Percentiles rank a stretch among this genome's conserved stretches.
Conservation (phyloP, 2,888 invertebrate genomes). For the Athrips mouffetella region DNA sequence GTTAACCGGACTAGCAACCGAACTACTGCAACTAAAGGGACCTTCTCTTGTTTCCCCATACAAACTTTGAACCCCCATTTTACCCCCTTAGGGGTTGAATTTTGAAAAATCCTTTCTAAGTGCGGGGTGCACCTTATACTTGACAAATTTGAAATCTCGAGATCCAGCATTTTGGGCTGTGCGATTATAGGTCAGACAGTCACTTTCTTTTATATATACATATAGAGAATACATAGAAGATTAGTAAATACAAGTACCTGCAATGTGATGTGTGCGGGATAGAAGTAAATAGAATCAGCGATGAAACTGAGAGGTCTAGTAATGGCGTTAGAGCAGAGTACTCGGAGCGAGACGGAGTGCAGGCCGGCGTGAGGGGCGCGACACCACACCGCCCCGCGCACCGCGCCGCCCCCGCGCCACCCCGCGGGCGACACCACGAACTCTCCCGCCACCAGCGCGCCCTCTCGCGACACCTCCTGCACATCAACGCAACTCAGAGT, state of each 20-base stretch:
- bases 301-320: conserved; percentile 43
- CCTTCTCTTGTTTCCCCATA: too few relatives aligned
- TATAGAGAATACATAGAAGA: too few relatives aligned
- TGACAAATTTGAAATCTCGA: too few relatives aligned
- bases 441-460: conserved; percentile 34
- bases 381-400: conserved; percentile 40
- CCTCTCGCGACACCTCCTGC: conserved; percentile 28
- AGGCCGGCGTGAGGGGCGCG: conserved; percentile 37
- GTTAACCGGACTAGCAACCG: too few relatives aligned
- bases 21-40: too few relatives aligned
- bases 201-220: too few relatives aligned
- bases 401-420: conserved; percentile 45
- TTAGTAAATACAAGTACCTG: conserved; percentile 40
- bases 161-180: too few relatives aligned
- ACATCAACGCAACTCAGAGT: background rate
- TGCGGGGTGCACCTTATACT: too few relatives aligned
- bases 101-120: too few relatives aligned
- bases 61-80: too few relatives aligned
- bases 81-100: too few relatives aligned
- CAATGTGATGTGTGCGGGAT: conserved; percentile 42
- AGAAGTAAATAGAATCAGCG: conserved; percentile 51
- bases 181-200: too few relatives aligned
- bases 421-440: conserved; percentile 47
- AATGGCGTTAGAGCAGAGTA: conserved; percentile 46
- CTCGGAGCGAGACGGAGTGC: conserved; percentile 37